Base-by-base conservation (phyloP, 2,113 vertebrate species). In the Gymnogyps californianus region DNA sequence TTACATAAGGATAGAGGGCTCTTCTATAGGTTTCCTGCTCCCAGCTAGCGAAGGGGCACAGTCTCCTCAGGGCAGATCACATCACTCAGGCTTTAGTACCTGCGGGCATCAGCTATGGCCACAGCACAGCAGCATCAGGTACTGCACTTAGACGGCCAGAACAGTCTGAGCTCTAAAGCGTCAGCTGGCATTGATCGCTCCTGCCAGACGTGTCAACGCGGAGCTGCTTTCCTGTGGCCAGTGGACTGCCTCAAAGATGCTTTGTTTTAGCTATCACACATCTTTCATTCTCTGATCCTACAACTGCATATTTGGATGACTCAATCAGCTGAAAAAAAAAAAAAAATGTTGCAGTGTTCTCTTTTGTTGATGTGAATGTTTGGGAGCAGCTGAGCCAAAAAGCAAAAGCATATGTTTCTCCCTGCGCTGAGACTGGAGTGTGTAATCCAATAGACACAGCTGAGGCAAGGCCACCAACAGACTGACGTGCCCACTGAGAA, bases 361-460 rank as follows among this genome's bases (percentile, higher is more conserved):
- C 67, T 78, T 76, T 80, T 84, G 78, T 91, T 89, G 82, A 44
- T 51, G 82, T 29, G 79, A 76, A 46, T 51, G 83, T 65, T 91
- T 64, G 74, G 67, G 72, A 80, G 84, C 93, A 91, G 90, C 90
- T 64, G 88, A 96, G 90, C 72, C 94, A 87, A 59, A 51, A 87
- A 49, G 64, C 87, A 77, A 24, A 55, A 91, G 77, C 67, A 46
- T 32, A 47, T 87, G 84, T 67, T 80, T 5, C 40, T 65, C 49
- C 66, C 64, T 7, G 38, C n/a, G 0, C 67, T 6, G 38, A 44
- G 46, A 21, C 25, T 0, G 25, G 59, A 18, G 80, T 87, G 84
- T 86, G 81, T 61, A 88, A 94, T 89, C 83, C 87, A 70, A 86
- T 44, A 76, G 81, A 75, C 84, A 70, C 82, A 75, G 74, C 71